phyloP scores from a whole-genome alignment of 2,888 invertebrate species.

The Eudemis profundana region DNA sequence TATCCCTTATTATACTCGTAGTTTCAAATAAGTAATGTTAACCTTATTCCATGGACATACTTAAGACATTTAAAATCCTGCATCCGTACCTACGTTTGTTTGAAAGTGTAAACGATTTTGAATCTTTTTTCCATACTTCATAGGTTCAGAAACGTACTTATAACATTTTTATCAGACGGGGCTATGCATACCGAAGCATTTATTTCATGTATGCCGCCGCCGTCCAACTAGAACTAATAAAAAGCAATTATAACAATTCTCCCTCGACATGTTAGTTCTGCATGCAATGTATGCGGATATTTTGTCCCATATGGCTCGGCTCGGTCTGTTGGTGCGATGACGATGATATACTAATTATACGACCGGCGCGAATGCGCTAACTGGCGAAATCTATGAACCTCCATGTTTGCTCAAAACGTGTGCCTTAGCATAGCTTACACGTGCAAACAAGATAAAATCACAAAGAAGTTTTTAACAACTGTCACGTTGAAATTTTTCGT shows the following conservation, averaged over 20 bases:
- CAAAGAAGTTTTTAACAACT: too few species aligned
- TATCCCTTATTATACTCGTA: too few species aligned
- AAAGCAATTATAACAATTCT: slow-evolving; percentile 10
- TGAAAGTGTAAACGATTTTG: too few species aligned
- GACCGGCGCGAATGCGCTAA: slow-evolving; percentile 7
- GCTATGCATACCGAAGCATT: too few species aligned
- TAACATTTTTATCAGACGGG: too few species aligned
- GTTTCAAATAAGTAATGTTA: too few species aligned
- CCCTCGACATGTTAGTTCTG: slow-evolving; percentile 35
- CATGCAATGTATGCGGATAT: slow-evolving; percentile 29
- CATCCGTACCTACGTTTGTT: too few species aligned
- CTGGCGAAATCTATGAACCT: slow-evolving; percentile 20
- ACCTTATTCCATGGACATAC: too few species aligned
- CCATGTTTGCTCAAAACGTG: slow-evolving; percentile 20
- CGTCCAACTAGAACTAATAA: background rate
- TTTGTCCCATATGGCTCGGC: slow-evolving; percentile 19
- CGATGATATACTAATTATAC: background rate
- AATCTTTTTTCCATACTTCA: too few species aligned
- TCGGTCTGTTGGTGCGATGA: slow-evolving; percentile 8
- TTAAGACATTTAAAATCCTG: too few species aligned
- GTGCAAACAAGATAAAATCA: background rate
- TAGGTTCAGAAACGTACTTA: too few species aligned
- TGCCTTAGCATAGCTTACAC: slow-evolving; percentile 2
- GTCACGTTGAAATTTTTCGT: too few species aligned
- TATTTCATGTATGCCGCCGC: background rate